These are phyloP conservation scores for Miichthys miiuy DNA, from an alignment of 2,797 vertebrate genomes.

Conservation along the genomic window DNA sequence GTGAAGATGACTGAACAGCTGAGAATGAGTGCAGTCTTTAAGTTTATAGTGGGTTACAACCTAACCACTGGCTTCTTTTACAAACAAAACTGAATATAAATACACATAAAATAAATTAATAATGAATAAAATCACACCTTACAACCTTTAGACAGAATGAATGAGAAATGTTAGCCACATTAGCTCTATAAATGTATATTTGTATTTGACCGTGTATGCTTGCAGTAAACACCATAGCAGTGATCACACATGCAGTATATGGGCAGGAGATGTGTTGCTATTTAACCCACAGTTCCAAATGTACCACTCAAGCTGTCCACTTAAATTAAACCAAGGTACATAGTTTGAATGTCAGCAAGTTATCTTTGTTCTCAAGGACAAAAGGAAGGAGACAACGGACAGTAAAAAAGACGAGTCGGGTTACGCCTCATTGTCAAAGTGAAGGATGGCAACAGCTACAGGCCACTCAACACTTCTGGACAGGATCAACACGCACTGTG, in stretches of 20 bases:
- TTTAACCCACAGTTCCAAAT: conserved; percentile 11
- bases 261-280: neutral
- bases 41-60: neutral
- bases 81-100: neutral
- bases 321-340: conserved; percentile 9
- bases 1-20: neutral
- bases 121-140: neutral
- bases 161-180: neutral
- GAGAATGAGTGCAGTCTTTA: neutral
- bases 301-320: neutral
- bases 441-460: conserved; percentile 9
- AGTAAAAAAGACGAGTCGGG: neutral
- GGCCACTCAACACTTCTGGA: neutral
- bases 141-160: neutral
- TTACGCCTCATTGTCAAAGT: neutral
- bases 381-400: conserved; percentile 1
- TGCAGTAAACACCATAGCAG: neutral
- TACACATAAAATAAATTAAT: neutral
- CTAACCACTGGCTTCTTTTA: neutral
- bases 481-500: neutral
- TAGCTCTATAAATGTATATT: neutral
- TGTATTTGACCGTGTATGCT: neutral
- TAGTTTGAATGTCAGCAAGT: neutral
- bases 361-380: conserved; percentile 41
- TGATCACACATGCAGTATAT: neutral